Evolutionary conservation across 2,888 invertebrate species (phyloP).

Genomic region (Zygothrica quintamaculata): DNA sequence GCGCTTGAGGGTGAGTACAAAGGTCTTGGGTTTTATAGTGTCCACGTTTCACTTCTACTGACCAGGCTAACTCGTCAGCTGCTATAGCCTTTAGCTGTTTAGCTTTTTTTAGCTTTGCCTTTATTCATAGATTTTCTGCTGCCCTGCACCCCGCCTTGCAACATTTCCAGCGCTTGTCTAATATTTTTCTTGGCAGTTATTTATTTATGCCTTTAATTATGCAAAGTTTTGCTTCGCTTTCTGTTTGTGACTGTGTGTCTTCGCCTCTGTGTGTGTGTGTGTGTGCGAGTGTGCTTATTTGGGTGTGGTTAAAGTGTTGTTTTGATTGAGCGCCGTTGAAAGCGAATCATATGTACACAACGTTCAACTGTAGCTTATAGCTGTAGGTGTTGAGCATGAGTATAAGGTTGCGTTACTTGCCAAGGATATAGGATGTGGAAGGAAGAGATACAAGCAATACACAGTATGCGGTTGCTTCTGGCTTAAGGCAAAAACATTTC

Average conservation of each 20-base stretch:
- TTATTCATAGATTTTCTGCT: constrained; percentile 42
- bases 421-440: too few relatives aligned
- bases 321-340: constrained; percentile 61
- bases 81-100: constrained; percentile 42
- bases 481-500: constrained; percentile 45
- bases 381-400: not conserved
- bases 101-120: too few relatives aligned
- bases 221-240: constrained; percentile 59
- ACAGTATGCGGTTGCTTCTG: constrained; percentile 53
- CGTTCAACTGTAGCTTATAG: not conserved
- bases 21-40: not conserved
- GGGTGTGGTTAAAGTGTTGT: constrained; percentile 31
- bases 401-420: too few relatives aligned
- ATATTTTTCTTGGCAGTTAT: constrained; percentile 45
- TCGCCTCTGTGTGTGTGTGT: not conserved
- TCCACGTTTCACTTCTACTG: constrained; percentile 10
- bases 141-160: too few relatives aligned
- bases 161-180: constrained; percentile 13
- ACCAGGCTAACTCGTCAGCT: constrained; percentile 55
- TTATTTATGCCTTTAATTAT: constrained; percentile 68
- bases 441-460: too few relatives aligned
- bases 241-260: not conserved
- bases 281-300: constrained; percentile 3
- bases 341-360: constrained; percentile 29
- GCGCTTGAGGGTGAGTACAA: constrained; percentile 92